Evolutionary conservation across 2,113 vertebrate species (phyloP).

Genomic region (Poeciliopsis prolifica): DNA sequence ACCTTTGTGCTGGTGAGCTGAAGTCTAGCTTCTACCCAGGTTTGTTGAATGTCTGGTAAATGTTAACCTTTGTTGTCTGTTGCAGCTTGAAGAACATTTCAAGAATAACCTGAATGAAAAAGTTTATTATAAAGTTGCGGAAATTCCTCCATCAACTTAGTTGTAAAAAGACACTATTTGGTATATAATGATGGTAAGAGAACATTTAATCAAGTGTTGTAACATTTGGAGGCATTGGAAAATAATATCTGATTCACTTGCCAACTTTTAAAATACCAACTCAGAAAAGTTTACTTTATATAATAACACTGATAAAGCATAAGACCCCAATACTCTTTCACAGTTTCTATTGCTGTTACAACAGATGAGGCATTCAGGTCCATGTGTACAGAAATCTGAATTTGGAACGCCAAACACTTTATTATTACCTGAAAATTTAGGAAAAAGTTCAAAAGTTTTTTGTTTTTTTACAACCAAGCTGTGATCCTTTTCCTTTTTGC

Average conservation of each 20-base stretch:
- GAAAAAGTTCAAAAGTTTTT: neutral
- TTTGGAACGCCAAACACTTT: neutral
- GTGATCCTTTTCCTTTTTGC: neutral
- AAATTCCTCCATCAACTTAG: neutral
- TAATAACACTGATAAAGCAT: too few relatives aligned
- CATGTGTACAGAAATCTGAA: neutral
- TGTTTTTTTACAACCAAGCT: neutral
- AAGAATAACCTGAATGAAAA: fast-evolving
- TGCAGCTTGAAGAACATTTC: neutral
- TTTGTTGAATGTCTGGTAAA: neutral
- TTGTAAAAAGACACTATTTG: neutral
- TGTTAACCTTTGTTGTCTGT: conserved; percentile 19
- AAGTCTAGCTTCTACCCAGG: neutral
- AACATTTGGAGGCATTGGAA: too few relatives aligned
- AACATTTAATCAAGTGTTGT: neutral
- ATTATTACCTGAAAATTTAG: neutral
- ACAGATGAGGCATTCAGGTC: neutral
- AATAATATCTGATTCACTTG: too few relatives aligned
- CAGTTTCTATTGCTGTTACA: too few relatives aligned
- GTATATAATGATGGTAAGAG: neutral
- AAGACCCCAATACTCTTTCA: too few relatives aligned
- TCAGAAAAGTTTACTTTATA: too few relatives aligned
- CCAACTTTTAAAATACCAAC: too few relatives aligned
- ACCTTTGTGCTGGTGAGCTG: neutral
- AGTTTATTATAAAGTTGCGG: neutral